Base-by-base conservation (phyloP, 2,888 invertebrate species). In the Melanophora roralis region DNA sequence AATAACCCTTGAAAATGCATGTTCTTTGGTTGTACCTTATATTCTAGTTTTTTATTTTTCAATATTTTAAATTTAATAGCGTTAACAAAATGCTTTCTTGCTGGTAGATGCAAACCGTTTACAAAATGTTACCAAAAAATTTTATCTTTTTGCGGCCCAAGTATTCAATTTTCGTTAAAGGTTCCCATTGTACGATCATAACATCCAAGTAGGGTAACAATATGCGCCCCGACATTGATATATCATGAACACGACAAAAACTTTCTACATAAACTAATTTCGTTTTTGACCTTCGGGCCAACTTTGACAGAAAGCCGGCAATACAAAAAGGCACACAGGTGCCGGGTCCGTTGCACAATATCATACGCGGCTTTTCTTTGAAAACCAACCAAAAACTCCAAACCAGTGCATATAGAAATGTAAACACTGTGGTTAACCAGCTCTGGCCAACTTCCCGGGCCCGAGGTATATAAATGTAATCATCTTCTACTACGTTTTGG, bases 341-440 rank as follows among this genome's bases (percentile, higher is more conserved):
- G 7, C 98, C 98, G 49, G 99, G 99, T 0, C 99, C 99, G 91
- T 99, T 98, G 90, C 96, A 97, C 57, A 97, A 90, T 84, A 97
- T 92, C 83, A 98, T 88, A 88, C 97, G 93, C 0, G 98, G 98
- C 82, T 92, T 92, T 84, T 93, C 92, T 59, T 90, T 91, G 84
- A 93, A 91, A 36, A 97, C 89, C 14, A 96, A 84, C 73, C 95
- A 95, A 85, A 96, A 88, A 65, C 94, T 93, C 84, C 92, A 91
- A 0, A 94, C 78, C n/a, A 93, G 91, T 0, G 98, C 94, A 88
- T 92, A 90, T 0, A 96, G 23, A 2, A 98, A 98, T 57, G 95
- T 95, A 82, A 94, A 92, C 47, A 97, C 86, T 14, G 97, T 95
- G 40, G 95, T 93, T 0, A 94, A 73, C 89, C 95, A 98, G 0